Percentiles rank a stretch among this genome's conserved stretches.
phyloP scores from a whole-genome alignment of 2,113 vertebrate genomes.

The Fukomys damarensis region DNA sequence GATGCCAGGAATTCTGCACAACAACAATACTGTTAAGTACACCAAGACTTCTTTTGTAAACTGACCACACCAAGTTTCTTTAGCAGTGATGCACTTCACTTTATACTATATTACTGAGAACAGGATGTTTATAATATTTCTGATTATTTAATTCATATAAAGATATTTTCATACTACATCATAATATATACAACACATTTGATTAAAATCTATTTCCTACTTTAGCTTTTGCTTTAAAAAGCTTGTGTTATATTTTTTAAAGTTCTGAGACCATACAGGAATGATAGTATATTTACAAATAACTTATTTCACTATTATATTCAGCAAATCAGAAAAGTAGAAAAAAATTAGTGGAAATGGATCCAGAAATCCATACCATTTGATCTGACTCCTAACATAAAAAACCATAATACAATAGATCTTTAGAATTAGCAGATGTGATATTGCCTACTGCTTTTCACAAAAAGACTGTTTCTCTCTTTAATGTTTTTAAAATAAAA shows the following conservation, averaged over 20 bases:
- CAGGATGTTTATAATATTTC: not conserved
- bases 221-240: constrained; percentile 37
- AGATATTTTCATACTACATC: not conserved
- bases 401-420: not conserved
- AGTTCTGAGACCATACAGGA: not conserved
- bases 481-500: constrained; percentile 6
- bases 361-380: not conserved
- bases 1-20: not conserved
- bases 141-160: not conserved
- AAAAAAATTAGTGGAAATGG: not conserved
- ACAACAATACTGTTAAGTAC: not conserved
- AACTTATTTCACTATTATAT: constrained; percentile 28
- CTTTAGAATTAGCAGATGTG: constrained; percentile 18
- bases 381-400: not conserved
- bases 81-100: not conserved
- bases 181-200: not conserved
- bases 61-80: not conserved
- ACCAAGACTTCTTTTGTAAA: not conserved
- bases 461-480: not conserved
- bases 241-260: not conserved
- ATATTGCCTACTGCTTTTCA: not conserved
- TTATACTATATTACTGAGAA: not conserved
- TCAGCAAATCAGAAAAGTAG: not conserved
- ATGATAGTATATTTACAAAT: not conserved
- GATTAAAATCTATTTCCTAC: not conserved